Conservation (phyloP, 1,140 invertebrate genomes). For the Daktulosphaira vitifoliae region DNA sequence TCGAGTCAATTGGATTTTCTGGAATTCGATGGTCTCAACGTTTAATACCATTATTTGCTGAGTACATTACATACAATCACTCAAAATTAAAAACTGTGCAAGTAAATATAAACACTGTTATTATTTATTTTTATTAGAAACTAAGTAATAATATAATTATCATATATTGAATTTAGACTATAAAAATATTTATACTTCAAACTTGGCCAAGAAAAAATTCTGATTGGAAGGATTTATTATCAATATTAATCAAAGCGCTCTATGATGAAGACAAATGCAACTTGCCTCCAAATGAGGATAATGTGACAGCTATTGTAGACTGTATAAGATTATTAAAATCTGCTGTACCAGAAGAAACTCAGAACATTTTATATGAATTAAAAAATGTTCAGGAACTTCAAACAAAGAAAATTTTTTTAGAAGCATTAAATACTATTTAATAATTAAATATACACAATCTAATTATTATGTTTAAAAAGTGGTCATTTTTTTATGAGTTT, state of each 20-base stretch:
- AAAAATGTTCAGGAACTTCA: slow-evolving; percentile 1
- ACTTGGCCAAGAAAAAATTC: slow-evolving; percentile 7
- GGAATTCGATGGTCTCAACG: slow-evolving; percentile 10
- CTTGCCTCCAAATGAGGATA: neutral
- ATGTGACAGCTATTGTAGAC: slow-evolving; percentile 1
- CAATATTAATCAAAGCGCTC: slow-evolving; percentile 21
- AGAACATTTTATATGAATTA: neutral
- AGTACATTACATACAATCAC: neutral
- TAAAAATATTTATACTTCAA: slow-evolving; percentile 8
- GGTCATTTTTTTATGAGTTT: slow-evolving; percentile 38
- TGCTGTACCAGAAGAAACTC: neutral
- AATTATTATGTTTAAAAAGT: slow-evolving; percentile 34
- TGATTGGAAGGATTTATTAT: slow-evolving; percentile 12
- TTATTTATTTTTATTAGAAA: too few relatives aligned
- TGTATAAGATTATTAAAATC: slow-evolving; percentile 8
- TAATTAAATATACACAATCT: neutral
- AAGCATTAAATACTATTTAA: neutral
- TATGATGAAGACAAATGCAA: neutral
- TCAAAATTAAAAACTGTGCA: neutral
- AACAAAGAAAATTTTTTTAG: slow-evolving; percentile 1
- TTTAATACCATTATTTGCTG: slow-evolving; percentile 23
- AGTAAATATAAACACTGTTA: neutral
- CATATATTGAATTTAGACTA: neutral
- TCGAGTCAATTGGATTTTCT: slow-evolving; percentile 5
- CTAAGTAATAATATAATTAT: too few relatives aligned